Base-by-base conservation (phyloP, 2,113 vertebrate species). In the Eulacestoma nigropectus region DNA sequence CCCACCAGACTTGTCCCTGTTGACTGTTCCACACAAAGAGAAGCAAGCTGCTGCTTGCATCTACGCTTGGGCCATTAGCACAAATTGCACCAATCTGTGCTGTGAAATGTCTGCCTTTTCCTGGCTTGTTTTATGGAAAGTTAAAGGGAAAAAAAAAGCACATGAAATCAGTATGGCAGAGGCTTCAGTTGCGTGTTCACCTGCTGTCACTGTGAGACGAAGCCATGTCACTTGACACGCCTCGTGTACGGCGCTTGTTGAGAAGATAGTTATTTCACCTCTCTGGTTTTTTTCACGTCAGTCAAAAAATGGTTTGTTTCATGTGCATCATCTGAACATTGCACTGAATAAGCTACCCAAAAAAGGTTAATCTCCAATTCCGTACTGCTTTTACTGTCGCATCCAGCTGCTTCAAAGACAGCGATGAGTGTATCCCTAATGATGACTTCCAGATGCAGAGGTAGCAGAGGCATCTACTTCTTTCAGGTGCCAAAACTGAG, bases 291-390 rank as follows among this genome's bases (percentile, higher is more conserved):
- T 92, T 88, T 57, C 21, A 33, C 12, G 65, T 89, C 60, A 94
- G 60, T 94, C 69, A 90, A 81, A 89, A 76, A 49, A 10, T 18
- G 76, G 44, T 93, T 94, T 93, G 76, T 83, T 96, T 95, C 56
- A 60, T 86, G 76, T 78, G 41, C 57, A 70, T 93, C 68, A 63
- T 92, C 44, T 93, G 92, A 95, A 92, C 57, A 9, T 73, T 78
- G 78, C 85, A 81, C 60, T 56, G 82, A 92, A 78, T 44, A 90
- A 89, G 44, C 68, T 87, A 87, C 83, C 68, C 42, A 14, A 67
- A 60, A 93, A 95, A 94, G 62, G 60, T 94, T 96, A 87, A 95
- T 93, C 79, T 94, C 41, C 65, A 63, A 6, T 93, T 96, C 56
- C 0, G 0, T 63, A 37, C 18, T 73, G 81, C 62, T 94, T 91